These are phyloP conservation scores for Lasioglossum baleicum DNA, from an alignment of 1,140 invertebrate genomes.

Conservation along the genomic window DNA sequence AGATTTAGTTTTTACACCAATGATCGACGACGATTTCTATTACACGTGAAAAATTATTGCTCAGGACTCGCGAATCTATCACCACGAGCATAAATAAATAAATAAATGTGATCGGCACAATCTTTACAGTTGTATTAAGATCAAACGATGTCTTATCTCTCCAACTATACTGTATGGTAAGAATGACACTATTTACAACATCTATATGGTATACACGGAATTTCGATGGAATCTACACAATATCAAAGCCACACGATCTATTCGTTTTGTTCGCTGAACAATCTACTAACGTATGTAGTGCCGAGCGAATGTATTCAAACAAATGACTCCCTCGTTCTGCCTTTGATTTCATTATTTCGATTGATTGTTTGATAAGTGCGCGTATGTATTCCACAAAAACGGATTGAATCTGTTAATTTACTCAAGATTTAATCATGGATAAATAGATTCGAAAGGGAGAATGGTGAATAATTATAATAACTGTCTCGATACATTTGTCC, in stretches of 20 bases:
- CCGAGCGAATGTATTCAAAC: constrained; percentile 11
- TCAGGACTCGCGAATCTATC: neutral
- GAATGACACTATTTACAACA: neutral
- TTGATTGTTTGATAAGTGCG: neutral
- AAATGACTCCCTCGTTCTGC: neutral
- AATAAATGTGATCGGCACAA: neutral
- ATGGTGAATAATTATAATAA: neutral
- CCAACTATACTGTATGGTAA: constrained; percentile 4
- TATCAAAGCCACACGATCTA: neutral
- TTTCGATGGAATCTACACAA: neutral
- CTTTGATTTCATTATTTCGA: neutral
- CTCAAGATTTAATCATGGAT: too few relatives aligned
- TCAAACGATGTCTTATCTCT: neutral
- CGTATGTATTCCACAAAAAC: neutral
- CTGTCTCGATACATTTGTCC: neutral
- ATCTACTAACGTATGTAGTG: neutral
- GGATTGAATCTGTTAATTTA: neutral
- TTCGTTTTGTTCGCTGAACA: neutral
- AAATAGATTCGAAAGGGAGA: neutral
- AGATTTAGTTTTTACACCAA: constrained; percentile 19
- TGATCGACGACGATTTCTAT: constrained; percentile 3
- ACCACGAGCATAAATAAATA: neutral
- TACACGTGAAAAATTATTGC: neutral
- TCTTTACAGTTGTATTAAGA: neutral
- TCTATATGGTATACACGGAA: neutral